Evolutionary conservation across 2,888 invertebrate genomes (phyloP).

Genomic region (Torymus texanus): DNA sequence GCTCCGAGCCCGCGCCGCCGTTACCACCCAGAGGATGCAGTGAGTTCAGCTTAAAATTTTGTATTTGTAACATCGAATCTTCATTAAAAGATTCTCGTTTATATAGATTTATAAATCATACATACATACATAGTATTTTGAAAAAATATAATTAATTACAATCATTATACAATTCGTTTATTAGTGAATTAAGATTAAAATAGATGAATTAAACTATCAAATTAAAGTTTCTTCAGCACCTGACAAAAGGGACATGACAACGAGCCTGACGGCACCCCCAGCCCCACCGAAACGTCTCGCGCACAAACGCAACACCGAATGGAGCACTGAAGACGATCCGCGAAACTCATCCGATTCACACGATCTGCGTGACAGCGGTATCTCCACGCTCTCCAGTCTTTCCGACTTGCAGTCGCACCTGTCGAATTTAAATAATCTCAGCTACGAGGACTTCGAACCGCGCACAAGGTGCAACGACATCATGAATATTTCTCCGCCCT

Average conservation of each 20-base stretch:
- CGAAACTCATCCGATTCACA: slow-evolving; percentile 69
- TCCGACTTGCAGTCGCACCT: slow-evolving; percentile 73
- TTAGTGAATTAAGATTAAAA: too few relatives aligned
- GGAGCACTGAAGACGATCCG: slow-evolving; percentile 69
- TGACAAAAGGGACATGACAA: slow-evolving; percentile 77
- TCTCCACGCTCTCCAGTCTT: slow-evolving; percentile 73
- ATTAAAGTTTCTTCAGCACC: slow-evolving; percentile 72
- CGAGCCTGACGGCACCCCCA: slow-evolving; percentile 74
- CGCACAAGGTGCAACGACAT: slow-evolving; percentile 72
- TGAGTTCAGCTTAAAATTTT: not conserved
- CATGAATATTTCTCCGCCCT: slow-evolving; percentile 73
- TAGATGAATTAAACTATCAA: too few relatives aligned
- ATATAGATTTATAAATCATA: too few relatives aligned
- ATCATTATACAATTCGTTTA: too few relatives aligned
- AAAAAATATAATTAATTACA: too few relatives aligned
- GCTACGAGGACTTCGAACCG: slow-evolving; percentile 75
- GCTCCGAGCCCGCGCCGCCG: slow-evolving; percentile 81
- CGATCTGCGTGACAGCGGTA: slow-evolving; percentile 78
- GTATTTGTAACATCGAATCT: too few relatives aligned
- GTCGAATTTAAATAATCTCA: slow-evolving; percentile 73
- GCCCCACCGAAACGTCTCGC: slow-evolving; percentile 76
- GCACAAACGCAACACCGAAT: slow-evolving; percentile 71
- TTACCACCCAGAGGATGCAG: slow-evolving; percentile 84
- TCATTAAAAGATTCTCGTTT: too few relatives aligned
- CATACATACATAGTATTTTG: too few relatives aligned